These are phyloP conservation scores for Neodon shergylaensis DNA, from an alignment of 2,113 vertebrate species.

Conservation along the genomic window DNA sequence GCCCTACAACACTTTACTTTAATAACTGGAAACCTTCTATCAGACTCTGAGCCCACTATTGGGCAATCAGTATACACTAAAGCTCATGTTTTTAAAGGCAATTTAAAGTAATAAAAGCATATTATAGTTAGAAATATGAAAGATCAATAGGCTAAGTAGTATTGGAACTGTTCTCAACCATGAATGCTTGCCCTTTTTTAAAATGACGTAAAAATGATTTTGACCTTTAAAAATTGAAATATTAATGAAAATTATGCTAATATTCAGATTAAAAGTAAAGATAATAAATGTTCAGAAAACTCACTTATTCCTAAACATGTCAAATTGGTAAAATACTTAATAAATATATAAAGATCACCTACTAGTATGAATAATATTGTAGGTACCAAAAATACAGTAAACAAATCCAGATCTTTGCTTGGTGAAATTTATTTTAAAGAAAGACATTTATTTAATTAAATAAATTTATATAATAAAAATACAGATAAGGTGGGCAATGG, in stretches of 20 bases:
- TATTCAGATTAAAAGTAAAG: background rate
- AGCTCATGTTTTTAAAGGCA: background rate
- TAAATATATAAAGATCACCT: background rate
- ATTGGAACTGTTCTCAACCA: background rate
- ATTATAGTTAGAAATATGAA: slow-evolving; percentile 15
- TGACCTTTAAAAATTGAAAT: background rate
- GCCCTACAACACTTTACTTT: background rate
- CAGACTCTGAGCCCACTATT: background rate
- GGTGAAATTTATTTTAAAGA: background rate
- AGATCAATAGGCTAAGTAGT: background rate
- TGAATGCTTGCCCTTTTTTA: background rate
- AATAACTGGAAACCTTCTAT: background rate
- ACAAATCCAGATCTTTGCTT: background rate
- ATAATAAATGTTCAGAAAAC: background rate
- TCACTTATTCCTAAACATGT: background rate
- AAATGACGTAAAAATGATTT: background rate
- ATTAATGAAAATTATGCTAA: background rate
- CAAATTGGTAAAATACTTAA: background rate
- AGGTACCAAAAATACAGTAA: background rate
- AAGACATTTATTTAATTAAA: too few species aligned
- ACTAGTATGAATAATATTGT: background rate
- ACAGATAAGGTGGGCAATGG: background rate
- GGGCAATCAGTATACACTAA: background rate
- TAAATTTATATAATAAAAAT: background rate
- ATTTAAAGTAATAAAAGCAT: background rate